Percentiles rank a stretch among this genome's conserved stretches.
These are phyloP conservation scores for Agriopis leucophaearia DNA, from an alignment of 2,888 invertebrate species.

Conservation along the genomic window DNA sequence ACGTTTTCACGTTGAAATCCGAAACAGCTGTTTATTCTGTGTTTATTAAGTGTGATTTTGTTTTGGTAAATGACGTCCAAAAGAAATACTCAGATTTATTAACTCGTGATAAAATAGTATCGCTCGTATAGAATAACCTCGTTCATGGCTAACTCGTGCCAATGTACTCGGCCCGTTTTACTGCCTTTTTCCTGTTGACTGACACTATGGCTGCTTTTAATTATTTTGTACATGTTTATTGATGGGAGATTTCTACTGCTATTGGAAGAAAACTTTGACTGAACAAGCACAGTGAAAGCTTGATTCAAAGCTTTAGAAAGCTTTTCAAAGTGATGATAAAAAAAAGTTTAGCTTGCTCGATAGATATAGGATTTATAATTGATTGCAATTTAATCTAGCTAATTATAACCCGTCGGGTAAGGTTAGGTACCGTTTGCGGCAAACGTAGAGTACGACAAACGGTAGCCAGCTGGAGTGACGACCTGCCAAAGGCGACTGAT, in stretches of 20 bases:
- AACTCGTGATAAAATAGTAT: background rate
- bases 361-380: no score
- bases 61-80: background rate
- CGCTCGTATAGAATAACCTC: slow-evolving; percentile 23
- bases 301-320: background rate
- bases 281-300: background rate
- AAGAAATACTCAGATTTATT: background rate
- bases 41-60: no score
- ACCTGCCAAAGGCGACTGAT: no score
- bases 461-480: no score
- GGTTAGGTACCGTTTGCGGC: no score
- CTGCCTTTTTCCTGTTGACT: slow-evolving; percentile 29
- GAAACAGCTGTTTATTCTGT: no score
- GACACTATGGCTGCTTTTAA: slow-evolving; percentile 7
- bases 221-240: slow-evolving; percentile 13
- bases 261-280: slow-evolving; percentile 2
- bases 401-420: no score
- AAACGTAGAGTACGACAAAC: no score
- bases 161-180: slow-evolving; percentile 23
- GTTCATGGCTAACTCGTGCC: slow-evolving; percentile 31
- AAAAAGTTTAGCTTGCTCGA: no score
- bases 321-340: background rate
- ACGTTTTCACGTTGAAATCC: no score
- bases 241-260: slow-evolving; percentile 6
- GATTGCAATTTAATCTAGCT: no score